Evolutionary conservation across 2,888 invertebrate species (phyloP).

Genomic region (Orthonevra nobilis): DNA sequence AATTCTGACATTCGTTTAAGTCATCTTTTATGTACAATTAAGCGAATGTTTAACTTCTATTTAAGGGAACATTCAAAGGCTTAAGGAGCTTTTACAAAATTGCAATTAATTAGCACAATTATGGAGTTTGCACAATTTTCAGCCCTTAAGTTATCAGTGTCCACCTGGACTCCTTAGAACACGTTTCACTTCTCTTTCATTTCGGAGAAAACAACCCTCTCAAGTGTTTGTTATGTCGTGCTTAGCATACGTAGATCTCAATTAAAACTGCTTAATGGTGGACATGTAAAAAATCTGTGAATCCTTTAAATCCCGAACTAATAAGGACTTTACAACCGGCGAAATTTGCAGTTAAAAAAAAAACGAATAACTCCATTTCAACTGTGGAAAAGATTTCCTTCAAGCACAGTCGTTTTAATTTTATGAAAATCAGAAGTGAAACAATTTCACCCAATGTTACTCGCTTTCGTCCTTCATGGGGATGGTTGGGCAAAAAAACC

Average conservation of each 20-base stretch:
- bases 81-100: too few relatives aligned
- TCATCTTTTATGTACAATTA: too few relatives aligned
- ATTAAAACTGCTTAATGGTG: slow-evolving; percentile 47
- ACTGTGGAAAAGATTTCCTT: too few relatives aligned
- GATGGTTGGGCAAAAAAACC: slow-evolving; percentile 19
- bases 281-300: slow-evolving; percentile 29
- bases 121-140: slow-evolving; percentile 19
- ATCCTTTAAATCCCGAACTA: too few relatives aligned
- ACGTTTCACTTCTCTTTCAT: neutral
- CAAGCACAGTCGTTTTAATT: neutral
- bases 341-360: slow-evolving; percentile 24
- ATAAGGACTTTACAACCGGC: slow-evolving; percentile 12
- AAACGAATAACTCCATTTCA: slow-evolving; percentile 22
- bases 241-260: slow-evolving; percentile 43
- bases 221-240: slow-evolving; percentile 7
- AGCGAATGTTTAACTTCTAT: too few relatives aligned
- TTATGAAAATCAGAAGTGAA: slow-evolving; percentile 47
- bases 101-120: slow-evolving; percentile 24
- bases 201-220: slow-evolving; percentile 10
- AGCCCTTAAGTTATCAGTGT: neutral
- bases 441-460: slow-evolving; percentile 45
- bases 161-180: slow-evolving; percentile 11
- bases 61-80: too few relatives aligned
- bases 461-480: slow-evolving; percentile 35
- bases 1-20: too few relatives aligned